A percentile compares a stretch with the other conserved stretches of the same genome.
phyloP scores from a whole-genome alignment of 1,140 invertebrate genomes.

The Eueides isabella region DNA sequence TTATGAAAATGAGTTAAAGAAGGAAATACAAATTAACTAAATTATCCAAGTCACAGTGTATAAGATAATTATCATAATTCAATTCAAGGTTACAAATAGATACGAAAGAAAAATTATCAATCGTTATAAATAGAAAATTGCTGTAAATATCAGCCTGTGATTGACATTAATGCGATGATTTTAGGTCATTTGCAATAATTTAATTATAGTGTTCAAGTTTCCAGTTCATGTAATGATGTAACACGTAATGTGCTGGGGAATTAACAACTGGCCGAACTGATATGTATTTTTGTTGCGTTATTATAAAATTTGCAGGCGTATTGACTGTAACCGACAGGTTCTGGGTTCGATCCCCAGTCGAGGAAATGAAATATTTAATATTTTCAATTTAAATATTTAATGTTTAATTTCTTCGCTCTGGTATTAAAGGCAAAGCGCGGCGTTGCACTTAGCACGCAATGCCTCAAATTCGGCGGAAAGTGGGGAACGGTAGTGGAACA shows the following conservation, averaged over 20 bases:
- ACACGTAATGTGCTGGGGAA: neutral
- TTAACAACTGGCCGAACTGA: neutral
- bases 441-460: too few species aligned
- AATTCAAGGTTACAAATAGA: neutral
- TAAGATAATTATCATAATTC: neutral
- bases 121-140: slow-evolving; percentile 25
- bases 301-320: neutral
- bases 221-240: slow-evolving; percentile 1
- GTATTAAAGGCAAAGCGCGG: too few species aligned
- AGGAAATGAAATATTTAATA: too few species aligned
- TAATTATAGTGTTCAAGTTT: slow-evolving; percentile 11
- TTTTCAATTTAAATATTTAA: too few species aligned
- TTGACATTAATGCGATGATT: slow-evolving; percentile 39
- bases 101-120: neutral
- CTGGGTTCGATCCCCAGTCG: too few species aligned
- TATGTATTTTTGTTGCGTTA: neutral
- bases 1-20: too few species aligned
- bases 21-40: too few species aligned
- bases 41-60: too few species aligned
- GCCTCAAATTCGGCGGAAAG: too few species aligned
- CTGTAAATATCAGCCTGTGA: slow-evolving; percentile 21
- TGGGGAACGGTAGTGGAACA: too few species aligned
- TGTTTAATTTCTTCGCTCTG: too few species aligned
- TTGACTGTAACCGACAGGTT: too few species aligned
- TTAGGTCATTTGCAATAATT: slow-evolving; percentile 28